Conservation (phyloP, 2,797 vertebrate genomes). For the Acanthis flammea region DNA sequence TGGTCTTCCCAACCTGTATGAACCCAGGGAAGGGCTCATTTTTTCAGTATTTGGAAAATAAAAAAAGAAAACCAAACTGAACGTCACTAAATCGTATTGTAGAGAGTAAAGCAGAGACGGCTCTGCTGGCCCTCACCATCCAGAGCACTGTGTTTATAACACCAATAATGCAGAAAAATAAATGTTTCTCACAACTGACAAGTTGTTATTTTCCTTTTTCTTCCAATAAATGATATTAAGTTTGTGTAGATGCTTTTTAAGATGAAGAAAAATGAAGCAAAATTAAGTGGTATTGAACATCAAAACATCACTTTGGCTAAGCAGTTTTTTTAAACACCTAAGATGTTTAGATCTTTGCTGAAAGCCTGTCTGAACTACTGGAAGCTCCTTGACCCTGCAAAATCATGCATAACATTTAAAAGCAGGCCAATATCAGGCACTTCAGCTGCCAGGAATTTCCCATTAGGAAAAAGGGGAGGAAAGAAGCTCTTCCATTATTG, state of each 20-base stretch:
- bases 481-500: neutral
- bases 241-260: neutral
- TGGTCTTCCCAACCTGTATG: neutral
- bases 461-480: neutral
- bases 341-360: neutral
- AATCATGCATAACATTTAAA: neutral
- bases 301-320: neutral
- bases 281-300: conserved; percentile 2
- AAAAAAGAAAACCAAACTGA: neutral
- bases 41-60: neutral
- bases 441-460: neutral
- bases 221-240: neutral
- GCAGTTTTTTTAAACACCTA: neutral
- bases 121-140: neutral
- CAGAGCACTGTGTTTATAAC: neutral
- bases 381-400: conserved; percentile 3
- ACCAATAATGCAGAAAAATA: neutral
- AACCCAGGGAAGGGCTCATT: neutral
- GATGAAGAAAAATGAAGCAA: neutral
- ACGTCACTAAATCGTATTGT: neutral
- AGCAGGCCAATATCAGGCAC: conserved; percentile 1
- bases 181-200: neutral
- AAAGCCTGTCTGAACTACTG: neutral
- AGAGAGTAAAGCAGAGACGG: neutral
- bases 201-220: neutral